Base-by-base conservation (phyloP, 1,140 invertebrate species). In the Xylocopa sonorina region DNA sequence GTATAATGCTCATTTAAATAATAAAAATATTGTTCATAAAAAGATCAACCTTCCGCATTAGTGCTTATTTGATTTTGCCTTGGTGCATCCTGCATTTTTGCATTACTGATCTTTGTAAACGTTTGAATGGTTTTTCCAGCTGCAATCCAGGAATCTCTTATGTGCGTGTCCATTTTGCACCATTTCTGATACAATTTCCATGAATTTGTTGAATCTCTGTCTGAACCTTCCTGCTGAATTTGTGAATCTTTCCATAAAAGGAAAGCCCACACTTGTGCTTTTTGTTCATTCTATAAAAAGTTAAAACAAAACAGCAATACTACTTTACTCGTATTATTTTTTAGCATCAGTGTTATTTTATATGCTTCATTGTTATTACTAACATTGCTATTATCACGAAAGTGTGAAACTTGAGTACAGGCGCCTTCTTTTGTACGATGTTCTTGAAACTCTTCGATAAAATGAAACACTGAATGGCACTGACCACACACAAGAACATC, bases 201-300 rank as follows among this genome's bases (percentile, higher is more conserved):
- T 3, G 96, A 95, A 83, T 95, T 95, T 29, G 90, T 92, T 0
- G 85, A 83, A 50, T 92, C 91, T 51, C 90, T 92, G 66, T 94
- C 93, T n/a, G 93, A 89, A 51, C 92, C 90, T 7, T 93, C 92
- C 77, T 94, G 93, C 55, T 95, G 94, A 21, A 94, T 94, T 82
- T 95, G 94, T 10, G 95, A 95, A 87, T 95, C 95, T 88, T 97
- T 97, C 96, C 96, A 97, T 34, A 97, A 86, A 16, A 97, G 93
- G 89, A 97, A 97, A 58, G 96, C 96, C 96, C 96, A 97, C 3
- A 97, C 95, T 92, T 96, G 96, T 18, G 96, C 95, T 91, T 96
- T 97, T 71, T 94, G 95, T 91, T 97, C 96, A 90, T 95, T 94
- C 95, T 95, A 80, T 3, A 91, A 89, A 60, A 51, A 66, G 18